These are phyloP conservation scores for Leucoptera coffeella DNA, from an alignment of 2,888 invertebrate species.

Conservation along the genomic window DNA sequence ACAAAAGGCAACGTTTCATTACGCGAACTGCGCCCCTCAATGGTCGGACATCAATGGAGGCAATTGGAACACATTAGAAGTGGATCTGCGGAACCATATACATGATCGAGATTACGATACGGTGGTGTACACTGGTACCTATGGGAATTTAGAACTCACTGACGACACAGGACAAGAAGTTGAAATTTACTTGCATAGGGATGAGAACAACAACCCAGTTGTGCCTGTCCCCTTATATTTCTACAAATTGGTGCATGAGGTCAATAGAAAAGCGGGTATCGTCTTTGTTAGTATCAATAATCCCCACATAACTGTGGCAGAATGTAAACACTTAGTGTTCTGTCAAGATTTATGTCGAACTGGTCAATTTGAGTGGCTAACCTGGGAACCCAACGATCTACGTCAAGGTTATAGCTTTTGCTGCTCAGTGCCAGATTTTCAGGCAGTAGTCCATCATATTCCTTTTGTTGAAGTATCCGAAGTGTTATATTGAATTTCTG, in stretches of 20 bases:
- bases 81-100: conserved; percentile 28
- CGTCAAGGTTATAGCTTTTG: conserved; percentile 54
- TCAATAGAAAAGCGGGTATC: conserved; percentile 30
- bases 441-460: conserved; percentile 34
- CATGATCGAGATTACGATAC: conserved; percentile 20
- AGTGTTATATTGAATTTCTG: no score
- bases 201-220: conserved; percentile 27
- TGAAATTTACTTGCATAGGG: conserved; percentile 26
- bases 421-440: conserved; percentile 51
- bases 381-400: conserved; percentile 43
- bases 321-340: conserved; percentile 25
- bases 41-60: conserved; percentile 60
- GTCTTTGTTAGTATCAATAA: conserved; percentile 60
- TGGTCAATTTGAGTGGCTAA: conserved; percentile 50
- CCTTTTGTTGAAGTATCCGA: conserved; percentile 48
- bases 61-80: conserved; percentile 54
- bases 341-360: conserved; percentile 42
- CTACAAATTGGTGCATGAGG: conserved; percentile 53
- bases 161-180: conserved; percentile 24
- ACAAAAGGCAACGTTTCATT: conserved; percentile 59
- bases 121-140: conserved; percentile 56
- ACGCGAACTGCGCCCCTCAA: conserved; percentile 61
- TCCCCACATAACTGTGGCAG: conserved; percentile 32
- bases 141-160: conserved; percentile 46
- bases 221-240: conserved; percentile 39